Base-by-base conservation (phyloP, 2,888 invertebrate species). In the Trypoxylon attenuatum region DNA sequence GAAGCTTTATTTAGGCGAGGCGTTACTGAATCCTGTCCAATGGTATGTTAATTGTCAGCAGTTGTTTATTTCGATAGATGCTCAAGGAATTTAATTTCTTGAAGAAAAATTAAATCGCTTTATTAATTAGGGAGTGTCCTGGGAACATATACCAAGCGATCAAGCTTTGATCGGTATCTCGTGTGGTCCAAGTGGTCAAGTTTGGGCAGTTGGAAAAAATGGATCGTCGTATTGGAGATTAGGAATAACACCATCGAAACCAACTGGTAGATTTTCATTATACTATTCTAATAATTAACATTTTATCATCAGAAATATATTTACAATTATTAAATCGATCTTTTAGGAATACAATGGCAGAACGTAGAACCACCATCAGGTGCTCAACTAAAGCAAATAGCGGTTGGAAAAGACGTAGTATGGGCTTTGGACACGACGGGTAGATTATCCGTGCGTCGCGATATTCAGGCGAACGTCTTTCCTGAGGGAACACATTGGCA, bases 401-500 rank as follows among this genome's bases (percentile, higher is more conserved):
- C 94, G 0, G 91, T 93, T 13, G 94, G 94, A 1, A 87, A 89
- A 21, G 88, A 90, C 19, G 91, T 93, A 0, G 93, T 96, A 5
- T 96, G 96, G 96, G 94, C 93, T 0, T 85, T 96, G 22, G 94
- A 96, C 75, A 90, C 90, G 18, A 90, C 90, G 69, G 94, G 94
- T 23, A 89, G 90, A 57, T 86, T 97, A 55, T 94, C 93, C 76
- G 92, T 95, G 5, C 91, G 97, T 54, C 92, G 92, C 60, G 94
- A 94, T 82, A 91, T 96, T 49, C 92, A 93, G 2, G 88, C 89
- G 25, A 83, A 82, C 52, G 90, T 92, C 25, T 94, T 93, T 77
- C 95, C 93, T 0, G 94, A 94, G 83, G 97, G 97, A 22, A 94
- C 94, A 19, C 91, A 93, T 80, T 97, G 97, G 97, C 93, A 93